Conservation (phyloP, 2,797 vertebrate species). For the Cynodonichthys magdalenae region DNA sequence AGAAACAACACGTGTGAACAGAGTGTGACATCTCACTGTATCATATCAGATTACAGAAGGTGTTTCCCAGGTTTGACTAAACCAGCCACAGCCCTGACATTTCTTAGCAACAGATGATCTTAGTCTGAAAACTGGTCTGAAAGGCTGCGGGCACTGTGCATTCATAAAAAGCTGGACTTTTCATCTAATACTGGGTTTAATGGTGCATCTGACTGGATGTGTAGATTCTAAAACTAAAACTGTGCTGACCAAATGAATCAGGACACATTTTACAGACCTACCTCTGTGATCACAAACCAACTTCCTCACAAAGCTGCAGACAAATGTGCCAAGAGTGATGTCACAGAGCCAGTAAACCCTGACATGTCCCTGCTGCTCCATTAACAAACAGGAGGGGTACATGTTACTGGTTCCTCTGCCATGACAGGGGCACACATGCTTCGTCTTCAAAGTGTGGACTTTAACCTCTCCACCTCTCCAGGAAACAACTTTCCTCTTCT, state of each 20-base stretch:
- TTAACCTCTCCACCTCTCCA: constrained; percentile 13
- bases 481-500: neutral
- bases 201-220: too few relatives aligned
- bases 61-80: too few relatives aligned
- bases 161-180: too few relatives aligned
- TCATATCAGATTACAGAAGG: too few relatives aligned
- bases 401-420: constrained; percentile 24
- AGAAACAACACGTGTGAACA: too few relatives aligned
- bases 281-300: neutral
- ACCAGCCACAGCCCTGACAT: too few relatives aligned
- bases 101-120: too few relatives aligned
- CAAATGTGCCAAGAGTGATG: constrained; percentile 43
- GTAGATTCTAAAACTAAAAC: neutral
- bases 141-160: too few relatives aligned
- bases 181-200: too few relatives aligned
- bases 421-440: neutral
- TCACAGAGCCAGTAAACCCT: constrained; percentile 46
- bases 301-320: constrained; percentile 14
- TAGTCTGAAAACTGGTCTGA: too few relatives aligned
- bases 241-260: neutral
- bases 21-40: too few relatives aligned
- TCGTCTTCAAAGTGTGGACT: constrained; percentile 14
- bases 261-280: neutral
- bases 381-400: constrained; percentile 32
- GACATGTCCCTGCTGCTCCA: constrained; percentile 42